Base-by-base conservation (phyloP, 1,140 invertebrate species). In the Hypothenemus hampei region DNA sequence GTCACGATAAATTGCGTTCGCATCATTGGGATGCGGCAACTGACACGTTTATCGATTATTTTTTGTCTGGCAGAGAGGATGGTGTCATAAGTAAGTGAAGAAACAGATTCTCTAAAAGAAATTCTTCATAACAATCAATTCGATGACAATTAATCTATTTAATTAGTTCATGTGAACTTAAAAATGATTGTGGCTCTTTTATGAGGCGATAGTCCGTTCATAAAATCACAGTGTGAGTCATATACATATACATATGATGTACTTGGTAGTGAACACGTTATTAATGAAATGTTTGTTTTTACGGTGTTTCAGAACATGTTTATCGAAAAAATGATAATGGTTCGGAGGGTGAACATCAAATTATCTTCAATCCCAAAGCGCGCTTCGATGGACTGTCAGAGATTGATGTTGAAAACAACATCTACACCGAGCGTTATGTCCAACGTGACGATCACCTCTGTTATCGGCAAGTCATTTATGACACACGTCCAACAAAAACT, bases 361-460 rank as follows among this genome's bases (percentile, higher is more conserved):
- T 93, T 60, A 73, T 83, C 48, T 92, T 89, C 72, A 87, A 83
- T 62, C 71, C 81, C 48, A 73, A 79, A 33, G 78, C 80, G 1
- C 75, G 86, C 15, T 69, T 81, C 4, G 87, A 90, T 69, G 81
- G 83, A 54, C 72, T 91, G 18, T 67, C 70, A 1, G 77, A 77
- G 57, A 71, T 89, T 0, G 74, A 80, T 44, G 78, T 83, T 62
- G 76, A 80, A 11, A 70, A 75, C 0, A 63, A 74, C 3, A 75
- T 76, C 53, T 76, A 88, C 57, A 78, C 74, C 6, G 85, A 88
- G 65, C 68, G 82, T 51, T 90, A 81, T 59, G 69, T 75, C 4
- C 69, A 81, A 29, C 75, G 86, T 20, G 73, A 80, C 39, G 63
- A 67, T 35, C n/a, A n/a, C n/a, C 57, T 69, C 18, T 66, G 63